Percentiles rank a stretch among this genome's conserved stretches.
Conservation (phyloP, 2,797 vertebrate species). For the Bufotes viridis region DNA sequence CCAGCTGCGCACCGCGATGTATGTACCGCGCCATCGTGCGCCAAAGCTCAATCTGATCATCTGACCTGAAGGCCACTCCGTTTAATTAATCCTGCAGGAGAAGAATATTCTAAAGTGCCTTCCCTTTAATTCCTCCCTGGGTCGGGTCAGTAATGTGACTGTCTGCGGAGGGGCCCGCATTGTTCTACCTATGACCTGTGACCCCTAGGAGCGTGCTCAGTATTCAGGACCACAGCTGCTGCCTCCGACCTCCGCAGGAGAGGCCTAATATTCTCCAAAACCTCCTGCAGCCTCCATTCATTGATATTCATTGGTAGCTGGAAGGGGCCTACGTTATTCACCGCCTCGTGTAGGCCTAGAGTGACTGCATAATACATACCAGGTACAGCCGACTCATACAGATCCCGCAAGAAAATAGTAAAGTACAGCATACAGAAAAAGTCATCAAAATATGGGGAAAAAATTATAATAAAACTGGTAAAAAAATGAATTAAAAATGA, state of each 20-base stretch:
- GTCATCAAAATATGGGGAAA: background rate
- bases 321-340: background rate
- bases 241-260: background rate
- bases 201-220: constrained; percentile 36
- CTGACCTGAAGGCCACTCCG: constrained; percentile 39
- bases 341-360: background rate
- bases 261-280: constrained; percentile 6
- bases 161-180: background rate
- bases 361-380: background rate
- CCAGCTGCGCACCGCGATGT: background rate
- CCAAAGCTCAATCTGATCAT: background rate
- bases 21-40: background rate
- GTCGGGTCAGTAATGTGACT: background rate
- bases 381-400: too few relatives aligned
- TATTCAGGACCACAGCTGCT: constrained; percentile 49
- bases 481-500: too few relatives aligned
- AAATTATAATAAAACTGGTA: background rate
- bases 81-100: constrained; percentile 45
- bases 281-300: constrained; percentile 20
- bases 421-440: background rate
- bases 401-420: too few relatives aligned
- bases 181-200: constrained; percentile 38
- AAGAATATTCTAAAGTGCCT: constrained; percentile 32
- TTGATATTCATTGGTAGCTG: constrained; percentile 55
- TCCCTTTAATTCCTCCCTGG: constrained; percentile 28